Conservation (phyloP, 1,140 invertebrate genomes). For the Zophobas morio region DNA sequence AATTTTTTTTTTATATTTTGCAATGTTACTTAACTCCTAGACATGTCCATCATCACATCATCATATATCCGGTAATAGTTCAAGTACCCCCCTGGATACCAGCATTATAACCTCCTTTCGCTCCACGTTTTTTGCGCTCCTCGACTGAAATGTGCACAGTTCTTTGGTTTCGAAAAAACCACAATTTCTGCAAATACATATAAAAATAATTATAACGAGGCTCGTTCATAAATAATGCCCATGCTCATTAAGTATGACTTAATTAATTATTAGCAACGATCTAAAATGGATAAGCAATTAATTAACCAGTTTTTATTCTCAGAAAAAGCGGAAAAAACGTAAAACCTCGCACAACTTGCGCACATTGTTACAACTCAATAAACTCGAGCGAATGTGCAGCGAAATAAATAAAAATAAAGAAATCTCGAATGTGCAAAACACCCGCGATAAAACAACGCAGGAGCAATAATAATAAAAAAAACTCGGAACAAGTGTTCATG, state of each 20-base stretch:
- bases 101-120: no score
- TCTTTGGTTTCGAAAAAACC: no score
- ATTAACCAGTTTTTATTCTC: constrained; percentile 7
- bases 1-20: no score
- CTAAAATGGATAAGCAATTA: constrained; percentile 17
- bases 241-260: background rate
- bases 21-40: no score
- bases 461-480: constrained; percentile 7
- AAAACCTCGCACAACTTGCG: background rate
- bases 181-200: no score
- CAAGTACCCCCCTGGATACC: no score
- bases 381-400: background rate
- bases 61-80: no score
- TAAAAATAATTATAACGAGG: no score
- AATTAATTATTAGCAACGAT: constrained; percentile 2
- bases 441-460: background rate
- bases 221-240: background rate
- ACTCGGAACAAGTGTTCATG: constrained; percentile 20
- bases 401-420: constrained; percentile 1
- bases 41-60: no score
- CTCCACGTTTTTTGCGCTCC: no score
- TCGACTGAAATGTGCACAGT: no score
- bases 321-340: background rate
- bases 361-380: constrained; percentile 1
- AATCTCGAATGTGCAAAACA: constrained; percentile 13